Percentiles rank a stretch among this genome's conserved stretches.
Conservation (phyloP, 2,113 vertebrate species). For the Terrapene triunguis region DNA sequence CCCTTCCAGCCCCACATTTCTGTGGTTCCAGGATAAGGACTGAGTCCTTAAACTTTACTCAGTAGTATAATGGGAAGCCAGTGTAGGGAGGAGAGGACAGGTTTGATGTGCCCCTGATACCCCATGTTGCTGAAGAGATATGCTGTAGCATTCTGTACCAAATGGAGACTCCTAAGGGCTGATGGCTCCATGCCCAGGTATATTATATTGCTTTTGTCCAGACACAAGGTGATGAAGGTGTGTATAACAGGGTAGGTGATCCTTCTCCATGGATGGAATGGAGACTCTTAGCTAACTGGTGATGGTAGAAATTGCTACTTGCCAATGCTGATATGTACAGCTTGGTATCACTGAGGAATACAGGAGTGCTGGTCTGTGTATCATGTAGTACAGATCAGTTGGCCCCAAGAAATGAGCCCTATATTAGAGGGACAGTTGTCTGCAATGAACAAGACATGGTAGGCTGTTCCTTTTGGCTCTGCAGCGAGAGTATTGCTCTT, state of each 20-base stretch:
- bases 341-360: not conserved
- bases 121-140: too few species aligned
- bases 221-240: not conserved
- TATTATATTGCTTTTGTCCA: not conserved
- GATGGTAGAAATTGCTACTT: not conserved
- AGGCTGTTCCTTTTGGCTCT: not conserved
- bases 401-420: not conserved
- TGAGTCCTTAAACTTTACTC: too few species aligned
- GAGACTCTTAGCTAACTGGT: not conserved
- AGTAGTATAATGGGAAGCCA: too few species aligned
- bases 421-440: not conserved
- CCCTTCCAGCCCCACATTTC: too few species aligned
- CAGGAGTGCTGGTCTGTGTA: not conserved
- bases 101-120: too few species aligned
- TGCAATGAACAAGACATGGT: not conserved
- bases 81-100: too few species aligned
- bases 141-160: not conserved
- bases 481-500: not conserved
- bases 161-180: not conserved
- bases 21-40: too few species aligned
- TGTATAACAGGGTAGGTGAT: not conserved
- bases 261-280: not conserved
- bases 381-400: not conserved
- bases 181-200: not conserved
- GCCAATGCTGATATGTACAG: not conserved